Conservation (phyloP, 1,140 invertebrate genomes). For the Sitobion miscanthi region DNA sequence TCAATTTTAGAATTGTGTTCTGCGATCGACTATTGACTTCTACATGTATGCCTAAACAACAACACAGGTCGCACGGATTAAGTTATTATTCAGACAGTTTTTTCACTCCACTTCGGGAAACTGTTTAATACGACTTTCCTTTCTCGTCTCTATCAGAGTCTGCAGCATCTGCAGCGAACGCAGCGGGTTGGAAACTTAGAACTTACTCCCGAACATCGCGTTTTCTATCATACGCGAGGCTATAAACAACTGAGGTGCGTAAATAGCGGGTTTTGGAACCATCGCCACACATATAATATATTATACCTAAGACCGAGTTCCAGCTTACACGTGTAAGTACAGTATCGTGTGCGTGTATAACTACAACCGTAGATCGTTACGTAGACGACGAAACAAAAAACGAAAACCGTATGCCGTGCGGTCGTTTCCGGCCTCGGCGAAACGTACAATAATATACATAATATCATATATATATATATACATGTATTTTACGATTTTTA, state of each 20-base stretch:
- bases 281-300: not conserved
- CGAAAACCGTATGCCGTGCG: not conserved
- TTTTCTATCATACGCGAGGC: not conserved
- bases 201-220: not conserved
- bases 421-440: not conserved
- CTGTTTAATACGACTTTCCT: not conserved
- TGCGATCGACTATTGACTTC: not conserved
- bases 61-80: not conserved
- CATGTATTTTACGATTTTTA: slow-evolving; percentile 2
- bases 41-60: not conserved
- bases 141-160: not conserved
- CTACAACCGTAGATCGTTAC: not conserved
- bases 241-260: too few species aligned
- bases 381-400: not conserved
- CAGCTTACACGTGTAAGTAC: not conserved
- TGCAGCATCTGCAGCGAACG: too few species aligned
- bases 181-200: not conserved
- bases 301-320: not conserved
- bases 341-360: not conserved
- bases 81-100: not conserved
- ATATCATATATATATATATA: not conserved
- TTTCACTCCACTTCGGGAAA: not conserved
- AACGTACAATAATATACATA: not conserved
- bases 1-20: not conserved
- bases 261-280: not conserved